Base-by-base conservation (phyloP, 2,888 invertebrate species). In the Thereva nobilitata region DNA sequence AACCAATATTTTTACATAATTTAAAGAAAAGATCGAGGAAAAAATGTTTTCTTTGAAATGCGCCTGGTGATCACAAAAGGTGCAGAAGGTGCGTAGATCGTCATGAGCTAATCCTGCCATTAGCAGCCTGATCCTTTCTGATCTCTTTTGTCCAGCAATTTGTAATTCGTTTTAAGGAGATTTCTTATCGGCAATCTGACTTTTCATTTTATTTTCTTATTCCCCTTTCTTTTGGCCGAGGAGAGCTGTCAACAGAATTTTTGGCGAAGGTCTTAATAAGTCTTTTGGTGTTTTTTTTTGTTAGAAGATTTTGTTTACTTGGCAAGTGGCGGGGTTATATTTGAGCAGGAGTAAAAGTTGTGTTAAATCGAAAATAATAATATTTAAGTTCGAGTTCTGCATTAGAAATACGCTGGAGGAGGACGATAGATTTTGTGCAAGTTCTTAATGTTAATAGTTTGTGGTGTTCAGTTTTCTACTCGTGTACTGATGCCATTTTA, bases 121-220 rank as follows among this genome's bases (percentile, higher is more conserved):
- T 70, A 70, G 67, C 59, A 55, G 52, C 55, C 41, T 69, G 61
- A 70, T 70, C 66, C 56, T 45, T 50, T 38, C 40, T 57, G 47
- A 23, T 23, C 45, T 70, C 73, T 64, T 68, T 71, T 71, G 69
- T 71, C 54, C 45, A 50, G 41, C 71, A 71, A 71, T 71, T 71
- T 71, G 67, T 70, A 66, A 68, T 66, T 69, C 65, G 56, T 49
- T 63, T 42, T 65, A 65, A 68, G 61, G 41, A 50, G 41, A 9
- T n/a, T 45, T 54, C 47, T 54, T 54, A 23, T 23, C 23, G 23
- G 23, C 45, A 35, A n/a, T 54, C 55, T 64, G 54, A 54, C 54
- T 64, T 64, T 54, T 40, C 55, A 45, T 55, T 47, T 64, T 47
- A 23, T 54, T 47, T 40, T 8, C 23, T 54, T 45, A 23, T 54